Evolutionary conservation across 1,140 invertebrate species (phyloP), one percentile per base, ranked within the genome.

Genomic region (Drosophila athabasca): DNA sequence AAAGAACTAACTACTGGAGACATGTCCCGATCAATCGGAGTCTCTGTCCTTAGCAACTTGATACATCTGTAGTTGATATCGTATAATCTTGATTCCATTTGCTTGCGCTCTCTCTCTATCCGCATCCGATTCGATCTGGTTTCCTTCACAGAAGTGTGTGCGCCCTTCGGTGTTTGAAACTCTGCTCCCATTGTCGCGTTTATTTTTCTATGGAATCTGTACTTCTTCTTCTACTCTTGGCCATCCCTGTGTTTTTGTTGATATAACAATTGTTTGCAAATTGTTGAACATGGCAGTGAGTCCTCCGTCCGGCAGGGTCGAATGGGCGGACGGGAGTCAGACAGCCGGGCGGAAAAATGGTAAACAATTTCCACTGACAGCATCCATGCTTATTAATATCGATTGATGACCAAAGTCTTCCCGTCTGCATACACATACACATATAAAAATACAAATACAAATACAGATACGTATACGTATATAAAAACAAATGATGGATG

Each of bases 261-360:
- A 79, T 77, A 59, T 67, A 78, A 88, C 83, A 87, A 88, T 82
- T 82, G 75, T 55, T 79, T 73, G 66, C 75, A 74, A 88, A 79
- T 87, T 87, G 78, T 88, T 62, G 60, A 52, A 51, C 68, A 74
- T 73, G 69, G 69, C 59, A 71, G 66, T 55, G 45, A 64, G 65
- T 65, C 65, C 52, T 1, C 19, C 11, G 44, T n/a, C 7, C 2
- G 29, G n/a, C 6, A 15, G 50, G 49, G 17, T 35, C 15, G 29
- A 24, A 52, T 15, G 7, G 51, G 2, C 26, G 15, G 29, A 8
- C 6, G 44, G n/a, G 45, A 17, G 17, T 48, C 62, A 55, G 62
- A 49, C 51, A 68, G 62, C 6, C 11, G 39, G 17, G 0, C 24
- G 31, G 29, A 19, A 46, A 35, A 62, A 48, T 50, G 55, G 60